A percentile compares a stretch with the other conserved stretches of the same genome.
Conservation (phyloP, 2,797 vertebrate species). For the Hypotaenidia okinawae region DNA sequence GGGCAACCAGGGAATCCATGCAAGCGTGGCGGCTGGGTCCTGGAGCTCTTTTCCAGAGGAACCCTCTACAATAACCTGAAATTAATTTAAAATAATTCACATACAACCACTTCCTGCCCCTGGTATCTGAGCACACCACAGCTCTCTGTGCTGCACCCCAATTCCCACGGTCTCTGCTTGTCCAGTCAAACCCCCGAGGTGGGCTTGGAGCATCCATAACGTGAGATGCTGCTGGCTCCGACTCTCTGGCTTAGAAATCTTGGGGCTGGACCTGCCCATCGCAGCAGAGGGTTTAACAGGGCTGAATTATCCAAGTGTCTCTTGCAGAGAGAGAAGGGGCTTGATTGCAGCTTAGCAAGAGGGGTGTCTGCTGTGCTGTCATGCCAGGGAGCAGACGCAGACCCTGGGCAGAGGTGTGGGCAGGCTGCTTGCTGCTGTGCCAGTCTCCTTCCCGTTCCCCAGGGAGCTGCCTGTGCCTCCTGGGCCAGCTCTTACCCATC, state of each 20-base stretch:
- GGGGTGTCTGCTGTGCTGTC: neutral
- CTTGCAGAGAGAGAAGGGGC: neutral
- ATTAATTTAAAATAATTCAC: neutral
- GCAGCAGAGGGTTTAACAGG: neutral
- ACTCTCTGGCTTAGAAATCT: neutral
- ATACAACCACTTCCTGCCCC: neutral
- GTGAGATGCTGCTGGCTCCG: neutral
- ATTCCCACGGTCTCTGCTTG: neutral
- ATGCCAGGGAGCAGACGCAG: neutral
- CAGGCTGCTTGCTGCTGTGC: rapidly evolving
- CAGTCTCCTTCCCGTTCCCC: neutral
- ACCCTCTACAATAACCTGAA: neutral
- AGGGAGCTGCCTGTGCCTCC: neutral
- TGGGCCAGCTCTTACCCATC: neutral
- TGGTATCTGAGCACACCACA: neutral
- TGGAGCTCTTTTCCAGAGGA: neutral
- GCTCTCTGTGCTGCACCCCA: neutral
- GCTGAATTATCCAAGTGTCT: neutral
- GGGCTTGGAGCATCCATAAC: neutral
- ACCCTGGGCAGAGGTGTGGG: neutral
- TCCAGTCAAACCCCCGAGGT: neutral
- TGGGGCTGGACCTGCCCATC: neutral
- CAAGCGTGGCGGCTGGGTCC: neutral
- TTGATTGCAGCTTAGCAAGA: neutral
- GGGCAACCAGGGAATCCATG: neutral